Evolutionary conservation across 2,113 vertebrate species (phyloP).

Genomic region (Coptodon bakossiorum): DNA sequence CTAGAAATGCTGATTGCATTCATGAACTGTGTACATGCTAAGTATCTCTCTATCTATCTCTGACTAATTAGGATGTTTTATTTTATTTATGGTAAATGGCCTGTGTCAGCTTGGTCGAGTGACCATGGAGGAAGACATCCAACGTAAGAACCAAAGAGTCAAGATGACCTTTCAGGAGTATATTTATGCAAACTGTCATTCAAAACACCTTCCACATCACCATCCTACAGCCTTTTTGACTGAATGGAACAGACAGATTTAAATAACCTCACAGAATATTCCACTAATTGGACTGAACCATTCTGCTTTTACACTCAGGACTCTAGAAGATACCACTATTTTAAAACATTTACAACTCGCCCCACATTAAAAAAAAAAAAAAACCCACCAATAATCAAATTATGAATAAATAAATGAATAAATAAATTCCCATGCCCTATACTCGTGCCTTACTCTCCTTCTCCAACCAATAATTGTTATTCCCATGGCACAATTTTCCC

Average conservation of each 20-base stretch:
- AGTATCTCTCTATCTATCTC: neutral
- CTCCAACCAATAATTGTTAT: neutral
- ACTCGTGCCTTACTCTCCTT: fast-evolving
- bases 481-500: neutral
- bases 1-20: neutral
- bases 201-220: neutral
- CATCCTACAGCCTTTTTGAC: neutral
- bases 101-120: neutral
- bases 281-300: neutral
- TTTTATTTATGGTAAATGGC: neutral
- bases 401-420: neutral
- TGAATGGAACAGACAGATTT: neutral
- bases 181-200: neutral
- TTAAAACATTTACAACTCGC: neutral
- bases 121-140: neutral
- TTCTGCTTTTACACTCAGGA: neutral
- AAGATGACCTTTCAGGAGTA: neutral
- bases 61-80: neutral
- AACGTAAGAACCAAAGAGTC: neutral
- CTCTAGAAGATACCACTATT: neutral
- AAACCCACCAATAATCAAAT: fast-evolving
- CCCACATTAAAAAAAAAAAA: neutral
- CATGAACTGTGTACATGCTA: neutral
- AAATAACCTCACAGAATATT: neutral
- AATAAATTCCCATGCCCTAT: neutral